A percentile compares a stretch with the other conserved stretches of the same genome.
These are phyloP conservation scores for Aricia artaxerxes DNA, from an alignment of 2,888 invertebrate species.

Conservation along the genomic window DNA sequence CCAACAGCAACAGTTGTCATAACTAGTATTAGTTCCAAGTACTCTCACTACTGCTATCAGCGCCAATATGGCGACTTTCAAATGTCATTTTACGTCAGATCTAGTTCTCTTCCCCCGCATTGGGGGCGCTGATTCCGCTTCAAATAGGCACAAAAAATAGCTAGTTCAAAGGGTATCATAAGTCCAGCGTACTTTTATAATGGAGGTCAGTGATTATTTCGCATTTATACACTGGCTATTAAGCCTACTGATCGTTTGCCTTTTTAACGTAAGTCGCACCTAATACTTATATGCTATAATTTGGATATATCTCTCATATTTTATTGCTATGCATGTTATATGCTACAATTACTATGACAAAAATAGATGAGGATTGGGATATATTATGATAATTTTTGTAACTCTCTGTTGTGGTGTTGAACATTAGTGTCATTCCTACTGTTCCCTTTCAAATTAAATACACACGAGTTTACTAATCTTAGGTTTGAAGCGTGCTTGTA, in stretches of 20 bases:
- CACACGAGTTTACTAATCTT: neutral
- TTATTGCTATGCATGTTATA: neutral
- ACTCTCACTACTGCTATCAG: too few species aligned
- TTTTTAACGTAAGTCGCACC: neutral
- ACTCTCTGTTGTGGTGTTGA: neutral
- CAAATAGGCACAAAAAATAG: too few species aligned
- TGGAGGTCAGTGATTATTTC: too few species aligned
- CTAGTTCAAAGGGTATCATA: too few species aligned
- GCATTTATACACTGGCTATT: too few species aligned
- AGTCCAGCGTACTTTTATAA: too few species aligned
- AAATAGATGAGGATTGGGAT: neutral
- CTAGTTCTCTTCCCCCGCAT: too few species aligned
- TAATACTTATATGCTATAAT: neutral
- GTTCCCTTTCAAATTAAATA: neutral
- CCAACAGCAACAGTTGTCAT: too few species aligned
- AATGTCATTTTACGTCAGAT: too few species aligned
- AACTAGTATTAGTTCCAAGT: too few species aligned
- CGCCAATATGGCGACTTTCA: too few species aligned
- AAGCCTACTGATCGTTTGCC: neutral
- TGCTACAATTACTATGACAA: neutral
- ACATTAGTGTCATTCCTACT: neutral
- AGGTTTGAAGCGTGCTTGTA: neutral
- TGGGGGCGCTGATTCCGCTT: too few species aligned
- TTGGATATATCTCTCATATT: neutral
- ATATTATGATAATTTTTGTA: neutral